Conservation (phyloP, 2,113 vertebrate genomes). For the Aleadryas rufinucha region DNA sequence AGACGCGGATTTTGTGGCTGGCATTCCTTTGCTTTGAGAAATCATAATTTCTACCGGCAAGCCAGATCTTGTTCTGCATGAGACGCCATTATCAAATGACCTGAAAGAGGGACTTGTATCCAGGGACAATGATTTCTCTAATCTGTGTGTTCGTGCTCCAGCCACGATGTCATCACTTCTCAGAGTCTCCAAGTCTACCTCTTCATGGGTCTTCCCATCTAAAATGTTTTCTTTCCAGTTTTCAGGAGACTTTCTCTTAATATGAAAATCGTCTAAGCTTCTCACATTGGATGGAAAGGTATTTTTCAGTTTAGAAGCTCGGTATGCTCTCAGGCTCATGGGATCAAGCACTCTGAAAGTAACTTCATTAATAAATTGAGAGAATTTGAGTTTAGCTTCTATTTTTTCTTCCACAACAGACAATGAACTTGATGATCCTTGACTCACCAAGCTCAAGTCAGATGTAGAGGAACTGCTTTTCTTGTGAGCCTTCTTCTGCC, state of each 20-base stretch:
- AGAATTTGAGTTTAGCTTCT: conserved; percentile 84
- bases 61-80: conserved; percentile 22
- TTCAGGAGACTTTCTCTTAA: conserved; percentile 29
- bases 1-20: conserved; percentile 70
- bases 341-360: conserved; percentile 82
- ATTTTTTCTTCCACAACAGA: conserved; percentile 67
- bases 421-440: conserved; percentile 51
- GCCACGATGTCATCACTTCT: conserved; percentile 60
- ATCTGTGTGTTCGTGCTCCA: not conserved
- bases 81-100: conserved; percentile 6
- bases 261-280: conserved; percentile 43
- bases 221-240: conserved; percentile 58
- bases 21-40: conserved; percentile 71
- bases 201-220: conserved; percentile 68
- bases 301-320: conserved; percentile 52
- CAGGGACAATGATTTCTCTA: conserved; percentile 56
- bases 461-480: conserved; percentile 45
- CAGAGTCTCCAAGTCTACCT: conserved; percentile 77
- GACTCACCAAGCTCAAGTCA: conserved; percentile 47
- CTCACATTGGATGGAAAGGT: conserved; percentile 1
- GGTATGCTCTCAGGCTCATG: conserved; percentile 66
- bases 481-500: not conserved
- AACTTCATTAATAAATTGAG: conserved; percentile 90
- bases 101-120: conserved; percentile 22
- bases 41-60: conserved; percentile 65